phyloP scores from a whole-genome alignment of 2,113 vertebrate genomes.

The Gila orcuttii region DNA sequence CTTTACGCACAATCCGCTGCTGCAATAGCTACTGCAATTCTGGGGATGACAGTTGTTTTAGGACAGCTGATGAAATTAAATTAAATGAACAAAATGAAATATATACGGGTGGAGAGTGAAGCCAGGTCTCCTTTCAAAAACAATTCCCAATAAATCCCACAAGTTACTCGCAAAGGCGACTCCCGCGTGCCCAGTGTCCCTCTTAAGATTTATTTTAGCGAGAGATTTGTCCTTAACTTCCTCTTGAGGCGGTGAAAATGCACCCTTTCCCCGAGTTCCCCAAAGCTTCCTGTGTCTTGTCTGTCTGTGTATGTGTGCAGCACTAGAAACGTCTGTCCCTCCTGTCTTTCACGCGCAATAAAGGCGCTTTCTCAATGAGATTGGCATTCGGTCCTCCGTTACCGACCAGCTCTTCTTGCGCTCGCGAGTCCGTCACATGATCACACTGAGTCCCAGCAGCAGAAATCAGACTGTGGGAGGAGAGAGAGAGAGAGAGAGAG shows the following conservation, averaged over 20 bases:
- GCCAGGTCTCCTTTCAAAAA: slow-evolving; percentile 46
- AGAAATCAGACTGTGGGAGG: slow-evolving; percentile 46
- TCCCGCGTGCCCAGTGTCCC: slow-evolving; percentile 57
- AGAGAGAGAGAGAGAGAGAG: slow-evolving; percentile 43
- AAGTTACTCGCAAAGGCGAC: slow-evolving; percentile 60
- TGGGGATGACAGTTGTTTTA: slow-evolving; percentile 41
- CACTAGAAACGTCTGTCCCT: slow-evolving; percentile 54
- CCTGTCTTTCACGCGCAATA: slow-evolving; percentile 55
- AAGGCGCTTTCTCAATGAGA: slow-evolving; percentile 60
- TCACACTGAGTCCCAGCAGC: slow-evolving; percentile 52
- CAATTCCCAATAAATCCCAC: slow-evolving; percentile 62
- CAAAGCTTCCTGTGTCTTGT: slow-evolving; percentile 54
- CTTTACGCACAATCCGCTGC: slow-evolving; percentile 52
- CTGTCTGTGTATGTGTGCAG: slow-evolving; percentile 39
- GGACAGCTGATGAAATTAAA: slow-evolving; percentile 30
- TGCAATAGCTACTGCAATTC: slow-evolving; percentile 44
- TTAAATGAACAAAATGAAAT: slow-evolving; percentile 42
- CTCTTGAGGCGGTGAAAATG: slow-evolving; percentile 52
- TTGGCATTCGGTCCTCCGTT: slow-evolving; percentile 60
- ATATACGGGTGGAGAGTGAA: slow-evolving; percentile 44
- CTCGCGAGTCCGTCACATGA: slow-evolving; percentile 63
- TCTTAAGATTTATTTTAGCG: slow-evolving; percentile 50
- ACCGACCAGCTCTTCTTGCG: slow-evolving; percentile 59
- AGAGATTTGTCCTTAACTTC: slow-evolving; percentile 57
- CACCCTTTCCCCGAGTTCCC: slow-evolving; percentile 54